Evolutionary conservation across 2,113 vertebrate species (phyloP).

Genomic region (Clupea harengus): DNA sequence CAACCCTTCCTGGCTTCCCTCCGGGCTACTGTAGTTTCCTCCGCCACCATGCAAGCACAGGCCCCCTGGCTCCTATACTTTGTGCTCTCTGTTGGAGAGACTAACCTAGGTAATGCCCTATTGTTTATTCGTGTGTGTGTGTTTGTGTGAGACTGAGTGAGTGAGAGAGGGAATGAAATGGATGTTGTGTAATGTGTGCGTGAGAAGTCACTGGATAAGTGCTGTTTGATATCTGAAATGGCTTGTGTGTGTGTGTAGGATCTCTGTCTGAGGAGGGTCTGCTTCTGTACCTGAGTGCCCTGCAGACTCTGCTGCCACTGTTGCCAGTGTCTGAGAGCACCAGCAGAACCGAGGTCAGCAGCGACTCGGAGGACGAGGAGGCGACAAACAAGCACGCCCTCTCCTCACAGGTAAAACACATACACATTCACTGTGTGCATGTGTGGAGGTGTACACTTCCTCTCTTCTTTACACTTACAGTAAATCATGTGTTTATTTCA

Average conservation of each 20-base stretch:
- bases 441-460: no score
- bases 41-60: constrained; percentile 58
- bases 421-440: neutral
- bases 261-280: constrained; percentile 90
- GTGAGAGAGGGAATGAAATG: neutral
- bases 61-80: constrained; percentile 95
- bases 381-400: constrained; percentile 70
- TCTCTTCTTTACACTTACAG: no score
- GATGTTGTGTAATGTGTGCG: neutral
- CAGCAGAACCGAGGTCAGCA: constrained; percentile 75
- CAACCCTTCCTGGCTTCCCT: constrained; percentile 89
- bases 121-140: neutral
- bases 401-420: constrained; percentile 69
- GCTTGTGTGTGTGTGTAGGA: constrained; percentile 68
- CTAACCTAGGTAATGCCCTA: constrained; percentile 75
- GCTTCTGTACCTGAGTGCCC: constrained; percentile 84
- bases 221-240: no score
- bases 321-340: constrained; percentile 80
- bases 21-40: constrained; percentile 65
- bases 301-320: constrained; percentile 84
- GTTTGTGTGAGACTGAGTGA: neutral
- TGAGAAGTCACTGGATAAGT: neutral
- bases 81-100: constrained; percentile 88
- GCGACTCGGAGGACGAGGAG: constrained; percentile 93
- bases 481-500: neutral